A percentile compares a stretch with the other conserved stretches of the same genome.
Conservation (phyloP, 2,797 vertebrate genomes). For the Neosalanx taihuensis region DNA sequence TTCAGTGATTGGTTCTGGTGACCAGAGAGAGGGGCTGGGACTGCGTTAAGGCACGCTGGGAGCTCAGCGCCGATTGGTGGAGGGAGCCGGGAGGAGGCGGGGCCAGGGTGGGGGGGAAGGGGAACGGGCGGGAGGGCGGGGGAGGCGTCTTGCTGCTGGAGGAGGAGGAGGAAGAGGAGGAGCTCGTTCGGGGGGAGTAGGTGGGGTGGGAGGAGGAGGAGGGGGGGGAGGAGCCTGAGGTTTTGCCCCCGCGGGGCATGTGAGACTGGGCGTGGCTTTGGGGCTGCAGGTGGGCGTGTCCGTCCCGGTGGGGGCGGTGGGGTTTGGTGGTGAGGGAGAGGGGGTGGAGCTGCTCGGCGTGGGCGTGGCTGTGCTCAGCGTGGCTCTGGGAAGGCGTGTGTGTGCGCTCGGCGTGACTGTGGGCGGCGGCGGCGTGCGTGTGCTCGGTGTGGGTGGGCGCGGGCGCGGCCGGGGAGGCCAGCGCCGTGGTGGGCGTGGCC, state of each 20-base stretch:
- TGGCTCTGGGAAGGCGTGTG: constrained; percentile 50
- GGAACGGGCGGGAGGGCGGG: constrained; percentile 75
- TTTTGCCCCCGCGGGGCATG: constrained; percentile 26
- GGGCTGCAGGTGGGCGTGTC: constrained; percentile 29
- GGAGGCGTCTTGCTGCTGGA: constrained; percentile 63
- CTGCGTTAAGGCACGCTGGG: constrained; percentile 76
- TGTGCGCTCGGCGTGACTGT: constrained; percentile 62
- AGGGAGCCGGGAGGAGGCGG: constrained; percentile 68
- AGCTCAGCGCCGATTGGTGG: constrained; percentile 65
- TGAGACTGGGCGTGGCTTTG: constrained; percentile 39
- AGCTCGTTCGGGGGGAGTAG: constrained; percentile 50
- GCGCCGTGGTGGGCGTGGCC: constrained; percentile 82
- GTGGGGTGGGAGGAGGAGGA: constrained; percentile 53
- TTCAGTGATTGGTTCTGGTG: constrained; percentile 80
- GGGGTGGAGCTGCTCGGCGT: constrained; percentile 86
- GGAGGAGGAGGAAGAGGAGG: constrained; percentile 45
- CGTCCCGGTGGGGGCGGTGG: constrained; percentile 55
- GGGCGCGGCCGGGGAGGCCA: constrained; percentile 84
- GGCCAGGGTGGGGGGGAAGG: constrained; percentile 68
- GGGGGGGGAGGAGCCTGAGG: constrained; percentile 42
- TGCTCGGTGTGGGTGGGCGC: constrained; percentile 85
- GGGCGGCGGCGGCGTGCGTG: constrained; percentile 44
- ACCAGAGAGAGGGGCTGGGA: constrained; percentile 82
- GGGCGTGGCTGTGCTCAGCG: constrained; percentile 73
- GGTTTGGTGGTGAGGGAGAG: constrained; percentile 90